These are phyloP conservation scores for Coturnix japonica DNA, from an alignment of 2,113 vertebrate genomes.

Conservation along the genomic window DNA sequence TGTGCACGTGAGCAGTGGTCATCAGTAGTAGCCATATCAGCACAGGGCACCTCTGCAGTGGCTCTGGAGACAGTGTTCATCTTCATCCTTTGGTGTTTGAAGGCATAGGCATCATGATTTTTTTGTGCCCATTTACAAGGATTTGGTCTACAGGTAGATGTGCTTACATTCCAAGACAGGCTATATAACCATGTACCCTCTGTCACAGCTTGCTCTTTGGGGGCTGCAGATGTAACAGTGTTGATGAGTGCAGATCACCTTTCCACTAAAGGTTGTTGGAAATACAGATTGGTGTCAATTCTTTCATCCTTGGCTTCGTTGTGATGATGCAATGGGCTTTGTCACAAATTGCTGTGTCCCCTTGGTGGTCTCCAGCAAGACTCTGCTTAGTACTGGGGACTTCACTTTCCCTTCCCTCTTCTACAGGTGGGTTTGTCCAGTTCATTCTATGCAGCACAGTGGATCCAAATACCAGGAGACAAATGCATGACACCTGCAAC, in stretches of 20 bases:
- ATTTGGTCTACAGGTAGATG: accelerated
- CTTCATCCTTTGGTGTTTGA: neutral
- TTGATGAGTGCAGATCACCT: neutral
- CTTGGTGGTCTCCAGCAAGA: neutral
- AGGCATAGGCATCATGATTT: neutral
- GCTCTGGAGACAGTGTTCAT: neutral
- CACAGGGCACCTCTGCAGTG: neutral
- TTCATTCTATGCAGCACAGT: accelerated
- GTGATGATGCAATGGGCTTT: neutral
- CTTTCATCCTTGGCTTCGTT: neutral
- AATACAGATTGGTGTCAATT: neutral
- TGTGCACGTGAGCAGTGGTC: accelerated
- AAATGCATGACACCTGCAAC: neutral
- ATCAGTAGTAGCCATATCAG: neutral
- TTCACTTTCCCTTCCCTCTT: neutral
- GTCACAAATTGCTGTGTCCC: neutral
- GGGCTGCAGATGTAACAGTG: neutral
- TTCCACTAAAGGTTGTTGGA: neutral
- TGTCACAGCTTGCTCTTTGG: too few species aligned
- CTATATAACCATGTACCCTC: neutral
- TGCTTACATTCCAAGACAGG: neutral
- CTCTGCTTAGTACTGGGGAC: too few species aligned
- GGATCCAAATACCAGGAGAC: neutral
- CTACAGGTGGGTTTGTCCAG: neutral
- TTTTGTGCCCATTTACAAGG: neutral